Conservation (phyloP, 2,113 vertebrate species). For the Varanus komodoensis region DNA sequence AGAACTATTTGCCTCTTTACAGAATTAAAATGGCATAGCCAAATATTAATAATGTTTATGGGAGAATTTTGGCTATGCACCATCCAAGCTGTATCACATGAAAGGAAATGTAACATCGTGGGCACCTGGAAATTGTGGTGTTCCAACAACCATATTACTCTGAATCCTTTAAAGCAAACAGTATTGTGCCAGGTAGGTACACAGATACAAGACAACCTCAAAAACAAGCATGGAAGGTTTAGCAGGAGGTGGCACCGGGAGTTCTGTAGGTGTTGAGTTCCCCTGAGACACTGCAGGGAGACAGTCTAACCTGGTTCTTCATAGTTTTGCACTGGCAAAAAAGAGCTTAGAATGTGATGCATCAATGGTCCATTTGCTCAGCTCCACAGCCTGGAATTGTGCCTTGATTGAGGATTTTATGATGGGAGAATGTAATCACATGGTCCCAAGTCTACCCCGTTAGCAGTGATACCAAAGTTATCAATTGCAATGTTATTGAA, state of each 20-base stretch:
- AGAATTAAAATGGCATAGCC: background rate
- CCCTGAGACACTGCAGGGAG: background rate
- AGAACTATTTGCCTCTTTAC: background rate
- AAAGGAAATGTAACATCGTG: background rate
- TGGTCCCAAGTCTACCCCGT: background rate
- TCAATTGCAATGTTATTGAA: background rate
- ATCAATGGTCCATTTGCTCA: background rate
- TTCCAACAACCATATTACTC: background rate
- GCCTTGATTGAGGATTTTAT: background rate
- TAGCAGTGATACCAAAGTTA: background rate
- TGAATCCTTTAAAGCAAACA: background rate
- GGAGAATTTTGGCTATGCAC: too few species aligned
- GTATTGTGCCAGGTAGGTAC: background rate
- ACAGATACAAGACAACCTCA: background rate
- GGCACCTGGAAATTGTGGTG: background rate
- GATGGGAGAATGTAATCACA: too few species aligned
- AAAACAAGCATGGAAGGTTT: conserved; percentile 4
- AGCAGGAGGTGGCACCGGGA: conserved; percentile 13
- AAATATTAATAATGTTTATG: background rate
- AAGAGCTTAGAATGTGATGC: background rate
- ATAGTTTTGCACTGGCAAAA: background rate
- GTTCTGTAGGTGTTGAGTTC: conserved; percentile 18
- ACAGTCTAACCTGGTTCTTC: background rate
- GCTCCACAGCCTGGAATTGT: background rate
- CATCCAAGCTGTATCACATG: background rate